Evolutionary conservation across 2,113 vertebrate genomes (phyloP).

Genomic region (Gasterosteus nipponicus): DNA sequence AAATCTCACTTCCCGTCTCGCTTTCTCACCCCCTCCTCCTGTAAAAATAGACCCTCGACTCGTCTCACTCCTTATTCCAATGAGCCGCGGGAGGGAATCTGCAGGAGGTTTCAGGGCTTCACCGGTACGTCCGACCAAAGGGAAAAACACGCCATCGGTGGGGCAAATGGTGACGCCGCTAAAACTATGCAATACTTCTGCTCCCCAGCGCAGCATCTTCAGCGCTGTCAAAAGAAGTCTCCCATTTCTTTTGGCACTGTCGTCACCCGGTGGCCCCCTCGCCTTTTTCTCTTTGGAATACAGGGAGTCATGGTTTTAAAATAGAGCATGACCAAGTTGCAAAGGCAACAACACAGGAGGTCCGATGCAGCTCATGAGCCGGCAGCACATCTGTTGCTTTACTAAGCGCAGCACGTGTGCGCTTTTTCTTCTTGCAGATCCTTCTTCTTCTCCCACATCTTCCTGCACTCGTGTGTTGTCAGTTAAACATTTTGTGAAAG

Average conservation of each 20-base stretch:
- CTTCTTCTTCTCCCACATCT: slow-evolving; percentile 7
- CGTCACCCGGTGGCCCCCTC: slow-evolving; percentile 18
- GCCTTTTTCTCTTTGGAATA: slow-evolving; percentile 28
- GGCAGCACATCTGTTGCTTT: slow-evolving; percentile 33
- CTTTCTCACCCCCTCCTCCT: slow-evolving; percentile 59
- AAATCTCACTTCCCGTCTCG: slow-evolving; percentile 45
- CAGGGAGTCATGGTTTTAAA: slow-evolving; percentile 55
- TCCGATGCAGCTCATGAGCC: slow-evolving; percentile 38
- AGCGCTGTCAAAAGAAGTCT: slow-evolving; percentile 15
- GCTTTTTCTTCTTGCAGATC: slow-evolving; percentile 24
- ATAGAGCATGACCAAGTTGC: slow-evolving; percentile 51
- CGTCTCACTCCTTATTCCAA: slow-evolving; percentile 47
- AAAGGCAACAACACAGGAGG: slow-evolving; percentile 62
- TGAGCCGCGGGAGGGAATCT: slow-evolving; percentile 19
- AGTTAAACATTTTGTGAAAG: slow-evolving; percentile 30
- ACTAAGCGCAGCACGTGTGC: slow-evolving; percentile 17
- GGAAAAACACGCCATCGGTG: not conserved
- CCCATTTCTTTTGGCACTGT: slow-evolving; percentile 40
- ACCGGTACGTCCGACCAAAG: slow-evolving; percentile 17
- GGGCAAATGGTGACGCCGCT: slow-evolving; percentile 31
- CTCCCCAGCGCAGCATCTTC: slow-evolving; percentile 17
- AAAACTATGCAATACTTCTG: slow-evolving; percentile 71
- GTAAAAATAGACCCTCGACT: slow-evolving; percentile 67
- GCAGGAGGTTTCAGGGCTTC: slow-evolving; percentile 14
- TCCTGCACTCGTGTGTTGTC: slow-evolving; percentile 31